Evolutionary conservation across 2,888 invertebrate genomes (phyloP).

Genomic region (Opisthograptis luteolata): DNA sequence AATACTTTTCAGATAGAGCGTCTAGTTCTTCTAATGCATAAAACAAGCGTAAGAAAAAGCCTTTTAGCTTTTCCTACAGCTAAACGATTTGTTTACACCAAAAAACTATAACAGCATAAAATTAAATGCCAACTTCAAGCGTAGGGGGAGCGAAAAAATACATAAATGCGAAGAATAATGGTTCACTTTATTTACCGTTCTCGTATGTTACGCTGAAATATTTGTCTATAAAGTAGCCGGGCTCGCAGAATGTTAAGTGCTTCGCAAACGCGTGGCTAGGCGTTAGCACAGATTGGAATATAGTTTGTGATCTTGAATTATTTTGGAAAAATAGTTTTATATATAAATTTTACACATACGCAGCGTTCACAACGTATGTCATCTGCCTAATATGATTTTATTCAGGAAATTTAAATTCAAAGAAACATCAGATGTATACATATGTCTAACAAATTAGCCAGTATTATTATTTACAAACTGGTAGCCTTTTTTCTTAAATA

Average conservation of each 20-base stretch:
- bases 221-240: constrained; percentile 65
- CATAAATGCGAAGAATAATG: constrained; percentile 51
- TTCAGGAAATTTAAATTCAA: no score
- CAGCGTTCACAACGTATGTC: no score
- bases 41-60: background rate
- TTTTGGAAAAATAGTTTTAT: constrained; percentile 23
- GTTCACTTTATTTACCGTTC: constrained; percentile 52
- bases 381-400: no score
- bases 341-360: background rate
- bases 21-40: no score
- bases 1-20: no score
- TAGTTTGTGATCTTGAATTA: constrained; percentile 42
- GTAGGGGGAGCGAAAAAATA: constrained; percentile 33
- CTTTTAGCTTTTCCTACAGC: background rate
- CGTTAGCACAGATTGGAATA: constrained; percentile 51
- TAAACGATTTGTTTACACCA: constrained; percentile 8
- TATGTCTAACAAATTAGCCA: no score
- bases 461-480: no score
- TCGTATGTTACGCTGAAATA: constrained; percentile 64
- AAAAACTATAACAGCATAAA: constrained; percentile 44
- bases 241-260: constrained; percentile 65
- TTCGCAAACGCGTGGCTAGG: constrained; percentile 49
- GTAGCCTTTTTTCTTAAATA: no score
- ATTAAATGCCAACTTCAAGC: constrained; percentile 54
- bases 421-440: no score